A percentile compares a stretch with the other conserved stretches of the same genome.
Conservation (phyloP, 2,113 vertebrate genomes). For the Stegostoma tigrinum region DNA sequence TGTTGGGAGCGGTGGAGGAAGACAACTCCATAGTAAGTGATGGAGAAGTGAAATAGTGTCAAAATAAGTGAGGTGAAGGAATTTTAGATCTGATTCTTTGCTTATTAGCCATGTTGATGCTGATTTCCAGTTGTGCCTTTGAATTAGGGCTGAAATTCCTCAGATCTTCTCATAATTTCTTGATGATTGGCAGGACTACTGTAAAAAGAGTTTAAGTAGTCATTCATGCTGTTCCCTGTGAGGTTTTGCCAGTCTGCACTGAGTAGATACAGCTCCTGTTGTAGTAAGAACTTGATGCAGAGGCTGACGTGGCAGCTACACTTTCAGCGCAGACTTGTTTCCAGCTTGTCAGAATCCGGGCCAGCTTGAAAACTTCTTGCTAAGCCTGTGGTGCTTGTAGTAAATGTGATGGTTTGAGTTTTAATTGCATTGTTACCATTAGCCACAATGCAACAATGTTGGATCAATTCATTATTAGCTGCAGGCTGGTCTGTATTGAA, state of each 20-base stretch:
- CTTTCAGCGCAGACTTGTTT: neutral
- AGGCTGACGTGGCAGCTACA: neutral
- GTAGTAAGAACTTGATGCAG: neutral
- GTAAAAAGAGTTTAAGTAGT: neutral
- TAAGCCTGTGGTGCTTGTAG: neutral
- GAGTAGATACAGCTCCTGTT: neutral
- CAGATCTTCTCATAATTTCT: neutral
- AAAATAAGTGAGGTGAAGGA: neutral
- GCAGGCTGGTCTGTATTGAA: neutral
- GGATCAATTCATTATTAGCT: constrained; percentile 22
- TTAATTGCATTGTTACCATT: neutral
- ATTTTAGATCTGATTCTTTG: neutral
- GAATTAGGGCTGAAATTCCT: neutral
- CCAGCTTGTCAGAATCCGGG: neutral
- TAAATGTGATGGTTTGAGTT: neutral
- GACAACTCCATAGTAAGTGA: neutral
- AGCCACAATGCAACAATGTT: neutral
- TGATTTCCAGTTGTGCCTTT: neutral
- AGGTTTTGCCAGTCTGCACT: neutral
- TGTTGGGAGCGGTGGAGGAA: neutral
- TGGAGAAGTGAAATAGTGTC: neutral
- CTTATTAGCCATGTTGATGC: neutral
- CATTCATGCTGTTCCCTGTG: neutral
- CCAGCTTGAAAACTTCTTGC: neutral
- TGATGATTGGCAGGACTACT: neutral